These are phyloP conservation scores for Poecile atricapillus DNA, from an alignment of 2,113 vertebrate species.

Conservation along the genomic window DNA sequence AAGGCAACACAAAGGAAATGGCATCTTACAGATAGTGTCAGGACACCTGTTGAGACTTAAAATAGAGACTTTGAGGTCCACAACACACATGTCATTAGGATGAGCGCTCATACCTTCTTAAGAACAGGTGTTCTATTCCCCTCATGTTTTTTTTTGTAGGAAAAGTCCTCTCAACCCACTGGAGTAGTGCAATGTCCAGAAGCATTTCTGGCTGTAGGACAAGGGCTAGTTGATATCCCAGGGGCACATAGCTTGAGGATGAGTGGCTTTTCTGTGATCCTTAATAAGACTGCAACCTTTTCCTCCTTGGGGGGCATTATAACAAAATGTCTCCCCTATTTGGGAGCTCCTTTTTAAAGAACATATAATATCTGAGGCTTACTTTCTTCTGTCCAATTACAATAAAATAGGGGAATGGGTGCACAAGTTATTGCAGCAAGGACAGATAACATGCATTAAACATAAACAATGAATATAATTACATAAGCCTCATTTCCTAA, in stretches of 20 bases:
- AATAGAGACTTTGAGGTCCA: neutral
- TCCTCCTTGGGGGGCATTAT: neutral
- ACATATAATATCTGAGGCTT: neutral
- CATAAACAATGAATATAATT: neutral
- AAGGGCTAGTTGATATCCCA: neutral
- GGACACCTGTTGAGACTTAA: neutral
- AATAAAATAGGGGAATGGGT: neutral
- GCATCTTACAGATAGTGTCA: neutral
- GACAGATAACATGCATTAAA: neutral
- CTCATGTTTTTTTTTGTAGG: neutral
- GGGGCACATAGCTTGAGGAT: neutral
- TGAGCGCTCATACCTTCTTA: neutral
- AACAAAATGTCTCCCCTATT: neutral
- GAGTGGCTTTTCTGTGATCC: neutral
- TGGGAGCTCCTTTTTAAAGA: neutral
- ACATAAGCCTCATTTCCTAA: constrained; percentile 7
- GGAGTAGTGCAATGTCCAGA: neutral
- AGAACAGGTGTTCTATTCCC: neutral
- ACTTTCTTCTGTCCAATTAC: neutral
- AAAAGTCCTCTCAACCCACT: neutral
- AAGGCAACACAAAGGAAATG: neutral
- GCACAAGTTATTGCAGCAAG: neutral
- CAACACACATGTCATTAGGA: too few species aligned
- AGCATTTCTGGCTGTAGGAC: neutral
- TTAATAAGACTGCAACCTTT: neutral